Evolutionary conservation across 2,113 vertebrate species (phyloP), one percentile per base, ranked within the genome.

Genomic region (Alethe castanea): DNA sequence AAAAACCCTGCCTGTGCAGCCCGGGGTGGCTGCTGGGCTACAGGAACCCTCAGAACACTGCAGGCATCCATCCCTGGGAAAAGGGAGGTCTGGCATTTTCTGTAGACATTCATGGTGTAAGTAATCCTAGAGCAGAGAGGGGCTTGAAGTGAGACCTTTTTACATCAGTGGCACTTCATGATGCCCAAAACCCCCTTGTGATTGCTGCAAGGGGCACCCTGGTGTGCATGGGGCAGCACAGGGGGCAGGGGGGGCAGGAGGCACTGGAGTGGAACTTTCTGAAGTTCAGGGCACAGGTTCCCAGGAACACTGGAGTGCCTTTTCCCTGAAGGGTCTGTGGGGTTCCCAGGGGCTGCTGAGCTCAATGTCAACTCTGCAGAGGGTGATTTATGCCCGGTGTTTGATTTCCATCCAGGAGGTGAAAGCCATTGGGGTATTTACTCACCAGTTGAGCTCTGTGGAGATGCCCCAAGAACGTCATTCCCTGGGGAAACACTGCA

Each of bases 271-370:
- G 80, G 91, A 47, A n/a, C 91, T 74, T 67, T 42, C 29, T 86
- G 67, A 73, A 70, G 47, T 19, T 42, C 2, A 6, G 82, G n/a
- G 38, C 56, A 45, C 29, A 33, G 4, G 62, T 88, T 94, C 50
- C 56, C 88, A 81, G 86, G 94, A 96, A 81, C 92, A 90, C 52
- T 81, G 9, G 67, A 96, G 96, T 56, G 38, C 91, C 95, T 93
- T 92, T 94, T 83, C 70, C 80, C 72, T 90, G 73, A 90, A 93
- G 74, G 36, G 71, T 73, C 59, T 59, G 9, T 17, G 65, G 79
- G 61, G 79, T 73, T 53, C 79, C 81, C 42, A 29, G 42, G 28
- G 42, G 65, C 77, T 84, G 36, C 8, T 61, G 60, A 52, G 36
- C 35, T 66, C 28, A 1, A 29, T 16, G 20, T 18, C 22, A 6